Percentiles rank a stretch among this genome's conserved stretches.
Evolutionary conservation across 2,888 invertebrate genomes (phyloP).

Genomic region (Nomada ruficornis): DNA sequence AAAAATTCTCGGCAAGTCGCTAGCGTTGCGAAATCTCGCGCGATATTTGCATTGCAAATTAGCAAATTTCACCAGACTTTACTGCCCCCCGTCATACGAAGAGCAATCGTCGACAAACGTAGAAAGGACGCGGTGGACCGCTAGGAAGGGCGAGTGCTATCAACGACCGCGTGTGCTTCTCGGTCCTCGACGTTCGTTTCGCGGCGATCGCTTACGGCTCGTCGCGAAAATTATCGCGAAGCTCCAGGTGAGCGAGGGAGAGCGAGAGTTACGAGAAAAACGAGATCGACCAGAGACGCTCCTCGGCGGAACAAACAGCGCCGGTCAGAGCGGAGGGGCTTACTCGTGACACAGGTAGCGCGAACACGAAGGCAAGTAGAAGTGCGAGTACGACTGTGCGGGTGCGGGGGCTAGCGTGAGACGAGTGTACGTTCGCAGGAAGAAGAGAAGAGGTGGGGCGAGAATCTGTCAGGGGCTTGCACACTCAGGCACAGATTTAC

Average conservation of each 20-base stretch:
- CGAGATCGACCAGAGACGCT: conserved; percentile 25
- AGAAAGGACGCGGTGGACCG: background rate
- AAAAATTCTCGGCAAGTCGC: conserved; percentile 54
- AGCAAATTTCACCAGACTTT: conserved; percentile 47
- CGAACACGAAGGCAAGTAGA: conserved; percentile 1
- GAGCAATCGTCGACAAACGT: conserved; percentile 25
- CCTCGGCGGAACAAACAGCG: conserved; percentile 32
- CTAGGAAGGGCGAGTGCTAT: too few relatives aligned
- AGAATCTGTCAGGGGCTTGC: conserved; percentile 80
- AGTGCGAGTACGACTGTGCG: conserved; percentile 2
- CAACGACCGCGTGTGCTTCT: too few relatives aligned
- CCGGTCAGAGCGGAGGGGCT: too few relatives aligned
- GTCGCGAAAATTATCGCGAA: background rate
- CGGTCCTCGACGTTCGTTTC: background rate
- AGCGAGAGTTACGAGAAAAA: background rate
- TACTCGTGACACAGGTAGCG: conserved; percentile 22
- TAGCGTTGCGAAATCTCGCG: conserved; percentile 43
- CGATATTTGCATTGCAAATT: conserved; percentile 62
- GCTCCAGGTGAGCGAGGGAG: background rate
- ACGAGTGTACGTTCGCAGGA: conserved; percentile 35
- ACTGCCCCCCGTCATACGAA: conserved; percentile 32
- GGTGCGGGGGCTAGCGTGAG: conserved; percentile 25
- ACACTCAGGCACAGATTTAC: conserved; percentile 82
- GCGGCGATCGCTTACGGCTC: background rate
- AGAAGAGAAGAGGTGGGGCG: conserved; percentile 65